Base-by-base conservation (phyloP, 2,113 vertebrate genomes). In the Melanotaenia duboulayi region DNA sequence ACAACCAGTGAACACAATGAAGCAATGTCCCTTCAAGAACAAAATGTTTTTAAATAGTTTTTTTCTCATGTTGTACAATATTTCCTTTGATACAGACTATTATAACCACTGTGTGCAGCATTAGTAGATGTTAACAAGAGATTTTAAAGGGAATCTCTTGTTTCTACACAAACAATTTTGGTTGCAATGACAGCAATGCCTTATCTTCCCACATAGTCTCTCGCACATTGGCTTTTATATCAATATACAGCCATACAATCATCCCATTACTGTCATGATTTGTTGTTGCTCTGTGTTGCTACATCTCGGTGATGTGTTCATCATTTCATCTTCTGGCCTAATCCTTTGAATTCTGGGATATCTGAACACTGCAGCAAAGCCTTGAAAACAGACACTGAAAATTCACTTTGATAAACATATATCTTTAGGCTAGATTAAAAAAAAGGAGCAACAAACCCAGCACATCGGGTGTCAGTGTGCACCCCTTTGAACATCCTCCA, bases 401-500 rank as follows among this genome's bases (percentile, higher is more conserved):
- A 90, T 83, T 90, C 80, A 86, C 90, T 92, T 93, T 92, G 92
- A 91, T 92, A 92, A 93, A 90, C 82, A 89, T 77, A 87, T 85
- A 87, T 92, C 87, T 92, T 85, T 82, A 85, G 87, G 89, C 86
- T 58, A 81, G 86, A 93, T 91, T 90, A 90, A 92, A 91, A 90
- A 73, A 42, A 87, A 76, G 89, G 71, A 65, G 79, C 80, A 85
- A 85, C 71, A 84, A 82, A 75, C 69, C 37, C 57, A 58, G 76
- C 44, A 16, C 80, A 76, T 65, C 7, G 71, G 74, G 54, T 80
- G 76, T 86, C 76, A 70, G 49, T 71, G 74, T 58, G 8, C 71
- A 63, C 56, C 69, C 74, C 75, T 91, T 90, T 92, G 84, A 93
- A 87, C 76, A 81, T 81, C 73, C 57, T 84, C 87, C 74, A 81